These are phyloP conservation scores for Semicossyphus pulcher DNA, from an alignment of 2,113 vertebrate genomes.

Conservation along the genomic window DNA sequence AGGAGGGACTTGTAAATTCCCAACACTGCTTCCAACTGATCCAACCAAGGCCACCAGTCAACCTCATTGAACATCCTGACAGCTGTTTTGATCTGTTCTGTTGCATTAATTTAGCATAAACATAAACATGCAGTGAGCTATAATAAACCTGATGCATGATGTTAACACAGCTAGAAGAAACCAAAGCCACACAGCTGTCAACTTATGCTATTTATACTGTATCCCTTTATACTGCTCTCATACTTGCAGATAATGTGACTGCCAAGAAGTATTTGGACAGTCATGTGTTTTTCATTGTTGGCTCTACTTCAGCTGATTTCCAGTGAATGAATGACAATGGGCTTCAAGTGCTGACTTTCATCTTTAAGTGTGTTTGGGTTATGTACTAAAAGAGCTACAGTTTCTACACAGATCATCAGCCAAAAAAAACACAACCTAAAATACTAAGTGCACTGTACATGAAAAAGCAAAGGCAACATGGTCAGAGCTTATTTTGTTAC, in stretches of 20 bases:
- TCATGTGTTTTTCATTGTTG: neutral
- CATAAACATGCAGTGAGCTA: neutral
- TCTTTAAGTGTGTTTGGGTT: neutral
- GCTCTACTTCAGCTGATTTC: neutral
- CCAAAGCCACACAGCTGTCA: constrained; percentile 9
- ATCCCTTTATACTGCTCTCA: neutral
- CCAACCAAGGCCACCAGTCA: too few relatives aligned
- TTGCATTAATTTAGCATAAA: constrained; percentile 1
- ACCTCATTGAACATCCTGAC: neutral
- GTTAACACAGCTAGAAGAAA: neutral
- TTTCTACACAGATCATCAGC: neutral
- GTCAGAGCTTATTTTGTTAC: neutral
- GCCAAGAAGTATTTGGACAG: neutral
- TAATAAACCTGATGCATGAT: neutral
- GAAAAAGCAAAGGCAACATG: neutral
- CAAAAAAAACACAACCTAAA: neutral
- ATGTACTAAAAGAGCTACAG: neutral
- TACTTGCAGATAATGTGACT: neutral
- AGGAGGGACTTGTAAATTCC: neutral
- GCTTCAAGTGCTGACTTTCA: constrained; percentile 8
- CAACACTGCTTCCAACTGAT: neutral
- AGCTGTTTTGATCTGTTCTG: neutral
- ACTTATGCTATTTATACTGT: neutral
- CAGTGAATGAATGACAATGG: constrained; percentile 37
- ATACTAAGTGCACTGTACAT: neutral